Evolutionary conservation across 2,797 vertebrate species (phyloP).

Genomic region (Alosa sapidissima): DNA sequence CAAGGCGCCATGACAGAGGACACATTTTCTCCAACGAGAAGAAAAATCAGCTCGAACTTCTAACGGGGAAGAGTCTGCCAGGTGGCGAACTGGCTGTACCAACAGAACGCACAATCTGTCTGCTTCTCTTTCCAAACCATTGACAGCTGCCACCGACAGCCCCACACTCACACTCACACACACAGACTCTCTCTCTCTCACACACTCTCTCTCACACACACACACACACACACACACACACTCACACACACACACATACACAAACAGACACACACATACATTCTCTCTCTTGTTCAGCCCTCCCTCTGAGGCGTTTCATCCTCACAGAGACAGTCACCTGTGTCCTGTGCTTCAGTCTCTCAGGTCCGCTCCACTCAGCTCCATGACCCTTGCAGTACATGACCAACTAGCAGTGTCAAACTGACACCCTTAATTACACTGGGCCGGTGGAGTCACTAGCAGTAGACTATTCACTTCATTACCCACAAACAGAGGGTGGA

Average conservation of each 20-base stretch:
- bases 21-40: conserved; percentile 80
- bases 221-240: background rate
- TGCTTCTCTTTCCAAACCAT: conserved; percentile 86
- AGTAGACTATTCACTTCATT: background rate
- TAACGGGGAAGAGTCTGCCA: conserved; percentile 87
- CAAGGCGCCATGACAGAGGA: conserved; percentile 56
- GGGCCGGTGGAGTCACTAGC: background rate
- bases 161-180: conserved; percentile 80
- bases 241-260: background rate
- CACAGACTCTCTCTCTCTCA: conserved; percentile 45
- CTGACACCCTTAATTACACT: background rate
- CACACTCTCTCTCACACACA: conserved; percentile 22
- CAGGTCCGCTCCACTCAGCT: background rate
- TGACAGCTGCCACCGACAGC: conserved; percentile 87
- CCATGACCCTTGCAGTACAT: background rate
- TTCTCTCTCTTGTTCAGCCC: conserved; percentile 60
- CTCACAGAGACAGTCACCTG: background rate
- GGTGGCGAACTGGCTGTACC: conserved; percentile 87
- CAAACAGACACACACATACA: conserved; percentile 23
- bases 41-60: conserved; percentile 86
- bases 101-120: conserved; percentile 88
- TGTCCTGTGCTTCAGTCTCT: background rate
- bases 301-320: background rate
- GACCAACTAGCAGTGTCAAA: background rate
- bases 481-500: background rate